Conservation (phyloP, 2,888 invertebrate genomes). For the Pristionchus exspectatus region DNA sequence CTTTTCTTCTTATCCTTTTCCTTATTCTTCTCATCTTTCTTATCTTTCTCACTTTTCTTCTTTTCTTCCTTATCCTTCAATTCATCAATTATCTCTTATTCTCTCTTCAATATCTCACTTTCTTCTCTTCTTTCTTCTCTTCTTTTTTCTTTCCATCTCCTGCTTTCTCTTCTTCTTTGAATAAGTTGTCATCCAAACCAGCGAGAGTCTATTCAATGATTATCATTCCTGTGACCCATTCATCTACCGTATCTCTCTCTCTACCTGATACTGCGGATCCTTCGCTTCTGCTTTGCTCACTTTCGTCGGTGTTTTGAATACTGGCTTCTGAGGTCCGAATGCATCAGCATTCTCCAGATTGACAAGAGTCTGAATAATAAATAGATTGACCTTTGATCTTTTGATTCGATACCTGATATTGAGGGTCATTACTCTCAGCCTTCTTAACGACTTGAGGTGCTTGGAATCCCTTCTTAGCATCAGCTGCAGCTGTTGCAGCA, state of each 20-base stretch:
- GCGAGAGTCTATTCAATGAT: background rate
- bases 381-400: background rate
- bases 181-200: slow-evolving; percentile 23
- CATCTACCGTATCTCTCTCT: background rate
- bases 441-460: slow-evolving; percentile 42
- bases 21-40: background rate
- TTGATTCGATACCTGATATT: slow-evolving; percentile 15
- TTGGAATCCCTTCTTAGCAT: slow-evolving; percentile 5
- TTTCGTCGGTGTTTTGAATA: slow-evolving; percentile 26
- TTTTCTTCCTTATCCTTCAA: slow-evolving; percentile 24
- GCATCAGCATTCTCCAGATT: slow-evolving; percentile 43
- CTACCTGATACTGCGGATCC: slow-evolving; percentile 37
- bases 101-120: background rate
- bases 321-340: slow-evolving; percentile 43
- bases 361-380: background rate
- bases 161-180: slow-evolving; percentile 47
- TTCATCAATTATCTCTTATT: background rate
- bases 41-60: background rate
- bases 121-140: slow-evolving; percentile 26
- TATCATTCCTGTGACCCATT: background rate
- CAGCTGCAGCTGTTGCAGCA: background rate
- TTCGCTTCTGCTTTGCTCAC: slow-evolving; percentile 46
- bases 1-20: background rate
- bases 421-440: slow-evolving; percentile 38
- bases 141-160: slow-evolving; percentile 38